A percentile compares a stretch with the other conserved stretches of the same genome.
Conservation (phyloP, 2,113 vertebrate species). For the Elephas maximus region DNA sequence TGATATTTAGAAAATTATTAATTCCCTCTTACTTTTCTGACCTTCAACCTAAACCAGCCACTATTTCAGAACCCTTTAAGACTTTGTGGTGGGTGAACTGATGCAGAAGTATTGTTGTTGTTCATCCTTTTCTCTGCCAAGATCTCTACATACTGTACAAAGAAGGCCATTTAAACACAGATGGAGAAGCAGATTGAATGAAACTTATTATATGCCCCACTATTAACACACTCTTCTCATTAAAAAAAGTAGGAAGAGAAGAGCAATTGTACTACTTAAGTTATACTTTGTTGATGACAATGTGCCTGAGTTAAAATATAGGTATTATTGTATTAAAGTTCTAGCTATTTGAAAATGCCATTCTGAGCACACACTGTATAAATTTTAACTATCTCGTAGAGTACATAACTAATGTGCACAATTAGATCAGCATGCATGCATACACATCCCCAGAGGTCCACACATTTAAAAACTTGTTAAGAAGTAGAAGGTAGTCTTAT, state of each 20-base stretch:
- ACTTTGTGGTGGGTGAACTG: slow-evolving; percentile 7
- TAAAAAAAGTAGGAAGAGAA: slow-evolving; percentile 35
- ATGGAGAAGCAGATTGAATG: slow-evolving; percentile 57
- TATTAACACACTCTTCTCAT: slow-evolving; percentile 40
- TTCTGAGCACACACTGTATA: slow-evolving; percentile 60
- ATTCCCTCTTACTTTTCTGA: neutral
- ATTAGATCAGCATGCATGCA: slow-evolving; percentile 71
- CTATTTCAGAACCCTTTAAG: neutral
- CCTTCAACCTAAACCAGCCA: neutral
- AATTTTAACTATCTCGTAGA: slow-evolving; percentile 70
- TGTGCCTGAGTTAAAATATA: neutral
- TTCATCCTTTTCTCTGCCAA: slow-evolving; percentile 56
- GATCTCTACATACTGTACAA: slow-evolving; percentile 6
- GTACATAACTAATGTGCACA: slow-evolving; percentile 63
- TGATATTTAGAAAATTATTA: neutral
- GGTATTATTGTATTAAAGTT: neutral
- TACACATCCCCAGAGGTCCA: slow-evolving; percentile 64
- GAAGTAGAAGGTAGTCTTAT: slow-evolving; percentile 66
- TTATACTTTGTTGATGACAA: slow-evolving; percentile 49
- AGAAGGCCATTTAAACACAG: slow-evolving; percentile 21
- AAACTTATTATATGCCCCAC: neutral
- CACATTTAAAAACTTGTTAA: slow-evolving; percentile 78
- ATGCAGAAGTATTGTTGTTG: slow-evolving; percentile 1
- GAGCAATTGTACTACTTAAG: slow-evolving; percentile 29
- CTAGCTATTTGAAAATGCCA: slow-evolving; percentile 56